Base-by-base conservation (phyloP, 2,888 invertebrate genomes). In the Pantelozetes paolii region DNA sequence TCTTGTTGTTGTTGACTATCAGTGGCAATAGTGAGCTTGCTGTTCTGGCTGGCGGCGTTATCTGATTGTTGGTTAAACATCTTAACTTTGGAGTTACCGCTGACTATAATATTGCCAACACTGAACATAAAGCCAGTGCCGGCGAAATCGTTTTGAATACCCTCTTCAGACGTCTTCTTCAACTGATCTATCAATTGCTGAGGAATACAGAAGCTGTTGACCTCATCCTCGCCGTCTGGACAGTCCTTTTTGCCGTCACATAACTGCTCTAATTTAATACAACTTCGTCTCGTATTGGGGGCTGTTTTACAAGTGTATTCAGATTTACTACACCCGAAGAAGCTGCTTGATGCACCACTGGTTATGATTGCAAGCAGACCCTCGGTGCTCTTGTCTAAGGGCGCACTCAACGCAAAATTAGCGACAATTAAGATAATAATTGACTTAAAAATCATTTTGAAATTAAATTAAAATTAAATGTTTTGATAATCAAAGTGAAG, bases 61-160 rank as follows among this genome's bases (percentile, higher is more conserved):
- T 74, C 70, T 9, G 70, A 70, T 8, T 74, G 20, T 28, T 74
- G 74, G 42, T 74, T 70, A 57, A 74, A 74, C 70, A 74, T 30
- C 28, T 74, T 70, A 1, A 70, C 74, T 54, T 45, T 70, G 23
- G 74, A 74, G 13, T 70, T 70, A 5, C 70, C 70, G 23, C 70
- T 70, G 6, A 74, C 54, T 15, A 70, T 20, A 15, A 74, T n/a
- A 40, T 50, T 74, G 11, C 54, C 26, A 15, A 74, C 74, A 11
- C 54, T 28, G 45, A 74, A 74, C 70, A 74, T 70, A 54, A 74
- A 74, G 30, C 74, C 74, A 18, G 74, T 74, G 1, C 74, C 74
- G 70, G 70, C 54, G 59, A 74, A 74, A 26, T 74, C 74, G 28
- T 74, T 74, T 26, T 70, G 36, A 15, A 50, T 28, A 6, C 74